These are phyloP conservation scores for Papilio aristodemus DNA, from an alignment of 1,140 invertebrate genomes.

Conservation along the genomic window DNA sequence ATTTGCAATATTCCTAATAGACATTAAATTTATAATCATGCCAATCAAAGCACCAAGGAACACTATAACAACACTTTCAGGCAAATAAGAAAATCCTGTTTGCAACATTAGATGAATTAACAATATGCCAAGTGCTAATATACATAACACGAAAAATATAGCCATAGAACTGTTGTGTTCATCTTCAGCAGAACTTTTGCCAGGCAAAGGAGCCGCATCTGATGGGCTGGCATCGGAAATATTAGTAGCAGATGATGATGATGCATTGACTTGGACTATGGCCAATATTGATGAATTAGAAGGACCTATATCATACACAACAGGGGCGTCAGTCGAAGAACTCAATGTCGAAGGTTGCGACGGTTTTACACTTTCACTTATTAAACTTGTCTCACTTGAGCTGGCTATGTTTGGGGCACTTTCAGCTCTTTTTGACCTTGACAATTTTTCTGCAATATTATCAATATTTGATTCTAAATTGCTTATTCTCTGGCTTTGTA, in stretches of 20 bases:
- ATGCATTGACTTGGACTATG: conserved; percentile 58
- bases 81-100: conserved; percentile 97
- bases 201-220: conserved; percentile 87
- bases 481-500: conserved; percentile 31
- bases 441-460: conserved; percentile 35
- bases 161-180: conserved; percentile 98
- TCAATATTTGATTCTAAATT: conserved; percentile 25
- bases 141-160: conserved; percentile 97
- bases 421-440: conserved; percentile 59
- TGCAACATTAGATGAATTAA: conserved; percentile 97
- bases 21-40: conserved; percentile 94
- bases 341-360: conserved; percentile 39
- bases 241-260: conserved; percentile 59
- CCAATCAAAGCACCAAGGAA: conserved; percentile 96
- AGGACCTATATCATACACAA: conserved; percentile 58
- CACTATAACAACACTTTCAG: conserved; percentile 98
- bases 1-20: conserved; percentile 93
- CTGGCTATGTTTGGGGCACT: conserved; percentile 46
- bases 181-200: conserved; percentile 94
- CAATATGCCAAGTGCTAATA: conserved; percentile 95
- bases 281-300: conserved; percentile 58
- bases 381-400: conserved; percentile 57
- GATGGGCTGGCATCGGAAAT: conserved; percentile 81
- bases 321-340: conserved; percentile 55
- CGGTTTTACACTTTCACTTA: conserved; percentile 43